Conservation (phyloP, 2,113 vertebrate species). For the Prionailurus viverrinus region DNA sequence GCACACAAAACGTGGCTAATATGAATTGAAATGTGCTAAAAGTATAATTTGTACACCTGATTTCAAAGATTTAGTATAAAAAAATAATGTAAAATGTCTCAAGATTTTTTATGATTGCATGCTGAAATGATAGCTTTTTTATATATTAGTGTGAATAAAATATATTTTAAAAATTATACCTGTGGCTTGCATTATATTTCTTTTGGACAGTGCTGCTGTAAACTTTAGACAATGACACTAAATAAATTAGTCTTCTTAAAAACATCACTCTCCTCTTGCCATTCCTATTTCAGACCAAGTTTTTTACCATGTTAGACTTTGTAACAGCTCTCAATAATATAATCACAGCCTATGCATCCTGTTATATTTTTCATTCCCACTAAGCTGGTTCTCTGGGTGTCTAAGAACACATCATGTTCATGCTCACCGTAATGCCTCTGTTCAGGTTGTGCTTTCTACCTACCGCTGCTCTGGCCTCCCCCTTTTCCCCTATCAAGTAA, state of each 20-base stretch:
- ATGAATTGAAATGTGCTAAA: neutral
- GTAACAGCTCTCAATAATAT: neutral
- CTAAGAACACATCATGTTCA: neutral
- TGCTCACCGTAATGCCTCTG: neutral
- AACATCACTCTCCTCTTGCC: slow-evolving; percentile 20
- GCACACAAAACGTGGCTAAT: neutral
- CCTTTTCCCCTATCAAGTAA: neutral
- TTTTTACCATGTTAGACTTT: neutral
- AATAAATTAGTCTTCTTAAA: slow-evolving; percentile 13
- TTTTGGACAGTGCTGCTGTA: neutral
- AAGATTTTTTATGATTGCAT: neutral
- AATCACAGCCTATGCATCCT: neutral
- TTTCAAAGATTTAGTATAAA: neutral
- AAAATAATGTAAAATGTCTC: neutral
- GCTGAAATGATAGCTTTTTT: neutral
- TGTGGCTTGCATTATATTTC: neutral
- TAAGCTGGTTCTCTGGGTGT: neutral
- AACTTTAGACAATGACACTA: neutral
- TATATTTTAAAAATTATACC: neutral
- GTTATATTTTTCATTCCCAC: neutral
- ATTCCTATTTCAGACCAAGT: neutral
- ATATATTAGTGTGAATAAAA: slow-evolving; percentile 11
- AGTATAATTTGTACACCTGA: neutral
- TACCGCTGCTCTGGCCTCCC: neutral
- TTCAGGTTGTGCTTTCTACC: neutral